Evolutionary conservation across 2,888 invertebrate genomes (phyloP), one percentile per base, ranked within the genome.

Genomic region (Labia minor): DNA sequence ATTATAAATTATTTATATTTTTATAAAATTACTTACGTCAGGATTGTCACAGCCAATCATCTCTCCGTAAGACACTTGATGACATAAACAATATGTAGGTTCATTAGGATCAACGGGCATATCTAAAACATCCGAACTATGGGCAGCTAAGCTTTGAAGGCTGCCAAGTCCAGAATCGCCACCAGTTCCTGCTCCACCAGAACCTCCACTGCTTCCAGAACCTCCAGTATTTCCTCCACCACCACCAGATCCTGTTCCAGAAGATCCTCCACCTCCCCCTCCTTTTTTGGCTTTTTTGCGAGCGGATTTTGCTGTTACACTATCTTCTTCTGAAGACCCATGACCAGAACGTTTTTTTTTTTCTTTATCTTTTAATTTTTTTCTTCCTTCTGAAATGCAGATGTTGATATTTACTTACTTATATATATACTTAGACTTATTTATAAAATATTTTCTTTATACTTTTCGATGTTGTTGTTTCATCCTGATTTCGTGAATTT

Each of bases 21-120:
- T 8, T 26, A 26, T 26, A 26, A 26, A n/a, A n/a, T n/a, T 26
- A 79, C 82, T 82, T 78, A 86, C 90, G 81, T 91, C 91, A 65
- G 87, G 87, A 78, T 95, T 95, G 79, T 96, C 95, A 82, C 95
- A 96, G 70, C 92, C 93, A 75, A 96, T 94, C 95, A 96, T 96
- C 81, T 95, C 93, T 67, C 95, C 95, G 74, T 94, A 95, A 1
- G 95, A 95, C 65, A 92, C 91, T 84, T 98, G 97, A 78, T 97
- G 95, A 75, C 98, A 99, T 49, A 96, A 81, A 77, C 97, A 99
- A 77, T 99, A 99, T 0, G 96, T 97, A 0, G 98, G 98, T 77
- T 99, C 98, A 76, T 98, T 98, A 0, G 98, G 98, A 82, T 99
- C 82, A 1, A 92, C 92, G 0, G 92, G 92, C 92, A 92, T 92